Percentiles rank a stretch among this genome's conserved stretches.
phyloP scores from a whole-genome alignment of 1,140 invertebrate species.

The Drosophila watanabei region DNA sequence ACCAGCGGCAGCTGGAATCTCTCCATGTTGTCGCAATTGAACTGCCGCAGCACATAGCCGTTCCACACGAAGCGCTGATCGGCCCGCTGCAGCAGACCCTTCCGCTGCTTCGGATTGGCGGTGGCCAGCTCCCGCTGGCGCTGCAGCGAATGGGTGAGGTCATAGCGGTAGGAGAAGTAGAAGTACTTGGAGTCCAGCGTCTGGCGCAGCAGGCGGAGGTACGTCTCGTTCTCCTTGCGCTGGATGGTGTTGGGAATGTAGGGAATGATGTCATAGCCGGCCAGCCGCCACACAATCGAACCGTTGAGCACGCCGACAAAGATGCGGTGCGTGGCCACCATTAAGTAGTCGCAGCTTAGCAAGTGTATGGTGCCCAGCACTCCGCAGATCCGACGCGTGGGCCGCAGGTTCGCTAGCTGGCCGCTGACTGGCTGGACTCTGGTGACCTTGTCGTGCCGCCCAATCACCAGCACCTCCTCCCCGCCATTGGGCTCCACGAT shows the following conservation, averaged over 20 bases:
- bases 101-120: constrained; percentile 86
- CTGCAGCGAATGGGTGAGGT: constrained; percentile 97
- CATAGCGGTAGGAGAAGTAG: constrained; percentile 97
- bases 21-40: constrained; percentile 89
- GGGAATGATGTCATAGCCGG: constrained; percentile 93
- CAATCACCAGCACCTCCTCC: constrained; percentile 90
- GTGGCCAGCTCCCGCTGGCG: constrained; percentile 93
- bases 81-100: constrained; percentile 91
- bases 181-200: constrained; percentile 93
- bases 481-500: constrained; percentile 89
- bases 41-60: constrained; percentile 90
- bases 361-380: constrained; percentile 95
- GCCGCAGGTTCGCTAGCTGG: constrained; percentile 78
- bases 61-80: constrained; percentile 98
- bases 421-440: constrained; percentile 86
- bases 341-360: constrained; percentile 94
- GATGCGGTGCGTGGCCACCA: constrained; percentile 95
- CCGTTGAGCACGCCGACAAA: constrained; percentile 95
- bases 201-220: constrained; percentile 92
- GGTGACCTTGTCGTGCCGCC: constrained; percentile 90
- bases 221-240: constrained; percentile 91
- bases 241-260: constrained; percentile 94
- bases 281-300: constrained; percentile 94
- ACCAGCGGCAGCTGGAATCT: constrained; percentile 95
- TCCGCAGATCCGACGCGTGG: constrained; percentile 93